These are phyloP conservation scores for Trichogramma pretiosum DNA, from an alignment of 1,140 invertebrate species.

Conservation along the genomic window DNA sequence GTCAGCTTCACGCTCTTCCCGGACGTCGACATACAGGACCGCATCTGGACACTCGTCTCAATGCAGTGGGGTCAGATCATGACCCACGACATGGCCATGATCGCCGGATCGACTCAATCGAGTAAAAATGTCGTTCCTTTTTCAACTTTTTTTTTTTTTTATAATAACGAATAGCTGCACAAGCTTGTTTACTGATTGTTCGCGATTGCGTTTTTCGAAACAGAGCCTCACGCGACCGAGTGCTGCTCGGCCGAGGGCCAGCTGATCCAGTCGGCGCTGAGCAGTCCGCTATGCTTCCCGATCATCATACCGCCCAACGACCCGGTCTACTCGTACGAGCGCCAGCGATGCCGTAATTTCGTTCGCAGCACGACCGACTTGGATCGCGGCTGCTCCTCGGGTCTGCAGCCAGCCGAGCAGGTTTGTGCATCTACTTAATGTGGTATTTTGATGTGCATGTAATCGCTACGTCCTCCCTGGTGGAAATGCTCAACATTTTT, in stretches of 20 bases:
- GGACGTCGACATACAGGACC: constrained; percentile 55
- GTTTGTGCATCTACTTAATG: constrained; percentile 34
- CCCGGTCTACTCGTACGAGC: constrained; percentile 60
- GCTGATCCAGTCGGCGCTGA: constrained; percentile 41
- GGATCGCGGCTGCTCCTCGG: constrained; percentile 54
- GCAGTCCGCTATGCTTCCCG: constrained; percentile 65
- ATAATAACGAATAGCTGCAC: neutral
- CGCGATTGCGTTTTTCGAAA: neutral
- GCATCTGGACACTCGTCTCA: constrained; percentile 61
- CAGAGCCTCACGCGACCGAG: constrained; percentile 56
- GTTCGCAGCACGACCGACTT: constrained; percentile 67
- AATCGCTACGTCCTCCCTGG: no score
- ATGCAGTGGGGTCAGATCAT: constrained; percentile 86
- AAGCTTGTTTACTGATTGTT: neutral
- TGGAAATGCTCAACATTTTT: no score
- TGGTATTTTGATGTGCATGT: neutral
- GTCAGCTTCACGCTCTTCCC: constrained; percentile 63
- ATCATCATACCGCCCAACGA: constrained; percentile 77
- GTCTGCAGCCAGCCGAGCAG: constrained; percentile 61
- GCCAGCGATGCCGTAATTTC: constrained; percentile 75
- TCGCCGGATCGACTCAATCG: constrained; percentile 58
- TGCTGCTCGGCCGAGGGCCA: constrained; percentile 64
- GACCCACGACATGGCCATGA: constrained; percentile 76
- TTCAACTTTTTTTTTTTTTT: neutral
- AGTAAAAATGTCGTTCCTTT: no score